Evolutionary conservation across 2,113 vertebrate species (phyloP).

Genomic region (Myiozetetes cayanensis): DNA sequence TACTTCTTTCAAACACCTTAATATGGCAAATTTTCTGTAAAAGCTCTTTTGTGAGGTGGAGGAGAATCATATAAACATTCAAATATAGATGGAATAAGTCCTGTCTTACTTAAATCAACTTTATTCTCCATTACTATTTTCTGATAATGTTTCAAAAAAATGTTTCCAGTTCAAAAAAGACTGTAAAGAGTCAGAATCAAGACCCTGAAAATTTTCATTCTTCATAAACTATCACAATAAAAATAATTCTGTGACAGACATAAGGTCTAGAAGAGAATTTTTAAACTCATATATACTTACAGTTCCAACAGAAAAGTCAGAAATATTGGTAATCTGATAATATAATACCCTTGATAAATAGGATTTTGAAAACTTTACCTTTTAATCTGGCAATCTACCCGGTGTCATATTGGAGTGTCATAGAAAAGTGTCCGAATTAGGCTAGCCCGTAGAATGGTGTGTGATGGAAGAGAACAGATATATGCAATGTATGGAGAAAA

Average conservation of each 20-base stretch:
- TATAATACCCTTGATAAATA: neutral
- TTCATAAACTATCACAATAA: neutral
- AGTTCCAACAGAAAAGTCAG: neutral
- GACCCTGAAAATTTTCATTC: neutral
- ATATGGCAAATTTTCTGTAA: neutral
- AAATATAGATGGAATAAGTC: neutral
- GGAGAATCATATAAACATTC: neutral
- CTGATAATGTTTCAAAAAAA: neutral
- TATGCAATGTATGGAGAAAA: neutral
- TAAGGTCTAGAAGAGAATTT: neutral
- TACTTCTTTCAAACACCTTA: neutral
- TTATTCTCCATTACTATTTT: neutral
- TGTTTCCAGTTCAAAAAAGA: neutral
- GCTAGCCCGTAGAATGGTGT: neutral
- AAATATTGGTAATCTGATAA: neutral
- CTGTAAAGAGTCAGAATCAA: neutral
- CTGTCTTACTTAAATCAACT: neutral
- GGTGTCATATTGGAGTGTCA: neutral
- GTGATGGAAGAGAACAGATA: neutral
- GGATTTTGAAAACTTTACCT: neutral
- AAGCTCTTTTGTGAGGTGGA: neutral
- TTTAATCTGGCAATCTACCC: neutral
- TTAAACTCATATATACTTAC: neutral
- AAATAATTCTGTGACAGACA: neutral
- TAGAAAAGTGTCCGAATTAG: neutral